Evolutionary conservation across 1,140 invertebrate species (phyloP), one percentile per base, ranked within the genome.

Genomic region (Globodera rostochiensis): DNA sequence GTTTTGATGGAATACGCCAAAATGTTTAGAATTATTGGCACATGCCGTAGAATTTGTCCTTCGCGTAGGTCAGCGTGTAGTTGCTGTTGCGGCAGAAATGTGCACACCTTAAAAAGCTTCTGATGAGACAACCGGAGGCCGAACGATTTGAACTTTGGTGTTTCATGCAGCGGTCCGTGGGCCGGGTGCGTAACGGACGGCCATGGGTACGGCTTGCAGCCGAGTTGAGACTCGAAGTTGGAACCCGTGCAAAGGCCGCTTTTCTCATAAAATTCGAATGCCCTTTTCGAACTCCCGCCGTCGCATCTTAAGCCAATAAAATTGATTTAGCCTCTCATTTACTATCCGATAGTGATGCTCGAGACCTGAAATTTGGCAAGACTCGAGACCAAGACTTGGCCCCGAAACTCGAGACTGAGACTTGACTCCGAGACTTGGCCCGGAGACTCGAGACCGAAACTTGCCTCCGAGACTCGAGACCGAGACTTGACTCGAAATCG

Each of bases 151-250:
- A 4, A 71, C 90, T 93, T 93, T 1, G 95, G 95, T 0, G 95
- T 97, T 46, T 4, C 9, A 11, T 74, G 53, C 11, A 64, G 6
- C 9, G 77, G 80, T 8, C 36, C 13, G 36, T 80, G 13, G 57
- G 19, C 57, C 53, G 49, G 76, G 7, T 36, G 64, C 46, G 53
- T 19, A 60, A 95, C 96, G 0, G 94, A 84, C n/a, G 87, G 94
- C n/a, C 92, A 90, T 85, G 93, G 92, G 85, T 97, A 96, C 2
- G 95, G 95, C 83, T 93, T 92, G 90, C 95, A 97, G 64, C 95
- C 94, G 91, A 93, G 92, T 60, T 93, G 91, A 1, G 93, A 93
- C 73, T 93, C 93, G 87, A 93, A 96, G 75, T 92, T 91, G 7
- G 95, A 95, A 71, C 95, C 95, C 76, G 93, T 94, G 1, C 96